These are phyloP conservation scores for Lasioglossum leucozonium DNA, from an alignment of 2,888 invertebrate genomes.

Conservation along the genomic window DNA sequence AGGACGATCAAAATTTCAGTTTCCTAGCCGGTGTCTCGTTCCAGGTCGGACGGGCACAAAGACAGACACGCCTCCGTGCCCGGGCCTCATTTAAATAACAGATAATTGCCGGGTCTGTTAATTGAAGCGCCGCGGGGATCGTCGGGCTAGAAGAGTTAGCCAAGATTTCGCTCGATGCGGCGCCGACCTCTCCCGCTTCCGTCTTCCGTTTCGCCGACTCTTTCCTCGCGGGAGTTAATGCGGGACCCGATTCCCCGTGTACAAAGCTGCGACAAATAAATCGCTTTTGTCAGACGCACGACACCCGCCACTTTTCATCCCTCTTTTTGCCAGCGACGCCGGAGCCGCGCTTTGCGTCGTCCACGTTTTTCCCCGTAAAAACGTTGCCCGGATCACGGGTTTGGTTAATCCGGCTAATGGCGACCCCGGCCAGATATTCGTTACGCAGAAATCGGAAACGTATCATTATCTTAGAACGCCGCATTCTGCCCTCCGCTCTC, in stretches of 20 bases:
- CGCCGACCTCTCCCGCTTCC: constrained; percentile 46
- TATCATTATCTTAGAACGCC: constrained; percentile 53
- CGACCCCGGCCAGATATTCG: constrained; percentile 32
- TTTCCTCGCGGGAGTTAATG: constrained; percentile 57
- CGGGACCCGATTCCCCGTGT: constrained; percentile 55
- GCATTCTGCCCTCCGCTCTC: background rate
- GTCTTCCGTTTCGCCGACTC: constrained; percentile 35
- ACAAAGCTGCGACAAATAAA: constrained; percentile 64
- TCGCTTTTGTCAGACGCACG: constrained; percentile 59
- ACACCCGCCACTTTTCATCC: constrained; percentile 2
- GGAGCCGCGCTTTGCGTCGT: constrained; percentile 22
- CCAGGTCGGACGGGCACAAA: constrained; percentile 68
- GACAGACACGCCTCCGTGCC: constrained; percentile 69
- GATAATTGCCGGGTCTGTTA: constrained; percentile 82
- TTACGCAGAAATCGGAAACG: constrained; percentile 58
- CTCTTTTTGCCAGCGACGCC: constrained; percentile 29
- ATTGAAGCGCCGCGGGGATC: constrained; percentile 80
- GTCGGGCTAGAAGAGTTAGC: constrained; percentile 74
- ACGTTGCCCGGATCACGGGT: constrained; percentile 36
- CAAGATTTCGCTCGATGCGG: constrained; percentile 74
- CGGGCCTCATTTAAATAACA: constrained; percentile 81
- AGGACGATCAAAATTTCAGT: constrained; percentile 67
- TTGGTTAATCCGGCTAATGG: constrained; percentile 55
- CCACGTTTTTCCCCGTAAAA: constrained; percentile 32
- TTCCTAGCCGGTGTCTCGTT: constrained; percentile 29